Base-by-base conservation (phyloP, 2,113 vertebrate species). In the Petromus typicus region DNA sequence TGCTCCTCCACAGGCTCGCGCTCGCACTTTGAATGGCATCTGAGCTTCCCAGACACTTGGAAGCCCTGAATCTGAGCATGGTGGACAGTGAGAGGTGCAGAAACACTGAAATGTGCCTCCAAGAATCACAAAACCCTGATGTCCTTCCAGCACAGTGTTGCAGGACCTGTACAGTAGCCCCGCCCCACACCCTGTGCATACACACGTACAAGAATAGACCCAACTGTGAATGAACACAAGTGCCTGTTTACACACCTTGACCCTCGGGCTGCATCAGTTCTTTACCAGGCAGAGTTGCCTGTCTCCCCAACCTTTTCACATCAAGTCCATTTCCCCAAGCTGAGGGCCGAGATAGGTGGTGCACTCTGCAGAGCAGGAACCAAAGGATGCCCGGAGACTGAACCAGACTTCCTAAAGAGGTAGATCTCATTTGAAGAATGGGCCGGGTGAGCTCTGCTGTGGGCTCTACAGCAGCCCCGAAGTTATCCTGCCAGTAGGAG, bases 31-130 rank as follows among this genome's bases (percentile, higher is more conserved):
- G 0, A 37, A 73, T 59, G 40, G 88, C 63, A 32, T 69, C 56
- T 64, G 13, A 3, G 88, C n/a, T 1, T 23, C 16, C 1, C 0
- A 2, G 43, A 32, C 1, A 0, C 71, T 25, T 63, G 1, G 3
- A 27, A 2, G 23, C 61, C 57, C 83, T 30, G 3, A 13, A 30
- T 69, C 82, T 86, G 34, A 76, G 64, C 14, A 2, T 23, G 17
- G 2, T 2, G 3, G 61, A 20, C 7, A 1, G 73, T 1, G 51
- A 23, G 54, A 48, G 20, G 2, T 51, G 2, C 34, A 51, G 81
- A 48, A 12, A 2, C 80, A 30, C 22, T 34, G 51, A 81, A 66
- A 30, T 0, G 0, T 25, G 45, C n/a, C 27, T 43, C 57, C 75
- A 30, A 45, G 71, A 66, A 16, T 79, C 56, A 0, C 7, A 34